phyloP scores from a whole-genome alignment of 1,140 invertebrate genomes.

The Colletes latitarsis region DNA sequence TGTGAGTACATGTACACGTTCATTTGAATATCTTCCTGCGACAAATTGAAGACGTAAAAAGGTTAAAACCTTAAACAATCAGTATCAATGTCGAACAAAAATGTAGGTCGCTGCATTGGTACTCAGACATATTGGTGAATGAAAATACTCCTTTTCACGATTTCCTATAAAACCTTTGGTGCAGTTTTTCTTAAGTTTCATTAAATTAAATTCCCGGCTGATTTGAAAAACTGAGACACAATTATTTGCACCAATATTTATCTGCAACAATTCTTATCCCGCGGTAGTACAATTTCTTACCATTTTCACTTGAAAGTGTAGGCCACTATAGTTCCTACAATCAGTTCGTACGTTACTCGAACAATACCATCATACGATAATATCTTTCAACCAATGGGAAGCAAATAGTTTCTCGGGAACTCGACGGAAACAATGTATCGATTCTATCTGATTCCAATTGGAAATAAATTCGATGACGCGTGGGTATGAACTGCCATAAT shows the following conservation, averaged over 20 bases:
- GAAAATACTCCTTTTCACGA: neutral
- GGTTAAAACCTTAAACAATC: slow-evolving; percentile 3
- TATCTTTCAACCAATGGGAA: neutral
- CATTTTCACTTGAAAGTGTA: too few species aligned
- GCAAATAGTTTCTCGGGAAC: neutral
- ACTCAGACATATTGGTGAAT: neutral
- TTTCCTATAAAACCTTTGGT: too few species aligned
- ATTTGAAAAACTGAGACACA: too few species aligned
- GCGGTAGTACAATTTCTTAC: too few species aligned
- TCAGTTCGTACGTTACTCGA: neutral
- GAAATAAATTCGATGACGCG: neutral
- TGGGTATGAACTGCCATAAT: slow-evolving; percentile 38
- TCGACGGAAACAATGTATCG: neutral
- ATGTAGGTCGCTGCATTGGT: slow-evolving; percentile 14
- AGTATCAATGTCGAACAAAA: slow-evolving; percentile 5
- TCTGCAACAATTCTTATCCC: too few species aligned
- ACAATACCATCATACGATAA: neutral
- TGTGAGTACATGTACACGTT: slow-evolving; percentile 83
- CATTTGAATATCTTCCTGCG: slow-evolving; percentile 35
- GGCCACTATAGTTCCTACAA: too few species aligned
- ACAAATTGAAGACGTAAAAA: slow-evolving; percentile 16
- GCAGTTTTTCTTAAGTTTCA: neutral
- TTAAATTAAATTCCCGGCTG: too few species aligned
- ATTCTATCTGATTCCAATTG: slow-evolving; percentile 8
- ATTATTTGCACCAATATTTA: too few species aligned